phyloP scores from a whole-genome alignment of 2,113 vertebrate species.

The Trichechus manatus region DNA sequence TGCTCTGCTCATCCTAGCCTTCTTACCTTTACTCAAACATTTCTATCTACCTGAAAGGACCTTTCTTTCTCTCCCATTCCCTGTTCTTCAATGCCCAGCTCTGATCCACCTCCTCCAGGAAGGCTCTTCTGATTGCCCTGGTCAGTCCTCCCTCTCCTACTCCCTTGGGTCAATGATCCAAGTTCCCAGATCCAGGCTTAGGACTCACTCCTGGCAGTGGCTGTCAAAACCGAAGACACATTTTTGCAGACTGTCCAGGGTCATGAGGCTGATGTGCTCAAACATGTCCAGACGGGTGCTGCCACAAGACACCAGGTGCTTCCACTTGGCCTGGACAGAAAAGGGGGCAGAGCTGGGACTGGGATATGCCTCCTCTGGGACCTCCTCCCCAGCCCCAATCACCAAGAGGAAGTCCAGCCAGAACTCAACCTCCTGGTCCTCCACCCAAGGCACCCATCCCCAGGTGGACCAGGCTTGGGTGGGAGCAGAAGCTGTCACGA shows the following conservation, averaged over 20 bases:
- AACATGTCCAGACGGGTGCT: conserved; percentile 88
- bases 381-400: background rate
- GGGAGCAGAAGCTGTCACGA: background rate
- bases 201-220: conserved; percentile 93
- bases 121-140: background rate
- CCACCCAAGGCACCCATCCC: background rate
- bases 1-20: background rate
- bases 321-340: conserved; percentile 90
- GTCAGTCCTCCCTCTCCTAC: too few species aligned
- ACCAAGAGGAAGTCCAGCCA: background rate
- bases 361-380: background rate
- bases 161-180: background rate
- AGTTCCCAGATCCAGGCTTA: background rate
- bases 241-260: conserved; percentile 93
- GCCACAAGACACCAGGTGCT: conserved; percentile 71
- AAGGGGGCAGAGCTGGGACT: accelerated
- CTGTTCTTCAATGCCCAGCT: background rate
- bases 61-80: background rate
- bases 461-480: background rate
- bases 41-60: background rate
- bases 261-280: conserved; percentile 93
- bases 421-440: background rate
- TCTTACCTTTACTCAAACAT: background rate
- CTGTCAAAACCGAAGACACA: conserved; percentile 94
- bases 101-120: background rate